These are phyloP conservation scores for Caenorhabditis remanei DNA, from an alignment of 1,140 invertebrate genomes.

Conservation along the genomic window DNA sequence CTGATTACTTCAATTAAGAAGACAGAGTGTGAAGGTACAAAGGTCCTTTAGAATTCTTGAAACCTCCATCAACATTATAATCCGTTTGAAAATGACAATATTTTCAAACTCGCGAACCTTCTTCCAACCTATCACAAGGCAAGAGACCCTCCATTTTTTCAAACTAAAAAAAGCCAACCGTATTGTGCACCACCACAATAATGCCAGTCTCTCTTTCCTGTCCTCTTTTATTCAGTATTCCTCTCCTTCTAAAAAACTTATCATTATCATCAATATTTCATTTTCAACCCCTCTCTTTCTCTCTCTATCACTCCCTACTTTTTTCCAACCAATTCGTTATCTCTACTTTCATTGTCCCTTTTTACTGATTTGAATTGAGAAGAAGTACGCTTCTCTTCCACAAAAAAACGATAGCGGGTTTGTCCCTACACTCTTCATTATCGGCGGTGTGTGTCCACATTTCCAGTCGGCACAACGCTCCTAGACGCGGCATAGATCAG, in stretches of 20 bases:
- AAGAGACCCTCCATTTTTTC: no score
- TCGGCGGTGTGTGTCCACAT: no score
- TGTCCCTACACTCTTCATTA: no score
- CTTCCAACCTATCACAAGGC: background rate
- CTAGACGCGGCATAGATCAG: no score
- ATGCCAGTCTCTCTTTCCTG: background rate
- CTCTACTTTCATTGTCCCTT: background rate
- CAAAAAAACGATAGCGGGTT: background rate
- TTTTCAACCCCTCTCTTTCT: background rate
- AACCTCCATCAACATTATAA: no score
- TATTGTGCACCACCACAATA: constrained; percentile 17
- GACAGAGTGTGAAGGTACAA: no score
- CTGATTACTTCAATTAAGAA: no score
- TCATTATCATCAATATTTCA: constrained; percentile 20
- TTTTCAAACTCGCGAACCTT: background rate
- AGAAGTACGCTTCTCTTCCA: background rate
- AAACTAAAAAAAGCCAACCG: background rate
- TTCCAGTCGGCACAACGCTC: no score
- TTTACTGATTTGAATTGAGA: constrained; percentile 16
- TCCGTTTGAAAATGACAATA: background rate
- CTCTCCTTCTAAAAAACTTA: background rate
- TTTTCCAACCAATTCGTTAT: constrained; percentile 15
- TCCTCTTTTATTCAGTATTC: background rate
- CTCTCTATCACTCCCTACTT: background rate
- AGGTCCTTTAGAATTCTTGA: no score